These are phyloP conservation scores for Drosophila basisetae DNA, from an alignment of 2,888 invertebrate species.

Conservation along the genomic window DNA sequence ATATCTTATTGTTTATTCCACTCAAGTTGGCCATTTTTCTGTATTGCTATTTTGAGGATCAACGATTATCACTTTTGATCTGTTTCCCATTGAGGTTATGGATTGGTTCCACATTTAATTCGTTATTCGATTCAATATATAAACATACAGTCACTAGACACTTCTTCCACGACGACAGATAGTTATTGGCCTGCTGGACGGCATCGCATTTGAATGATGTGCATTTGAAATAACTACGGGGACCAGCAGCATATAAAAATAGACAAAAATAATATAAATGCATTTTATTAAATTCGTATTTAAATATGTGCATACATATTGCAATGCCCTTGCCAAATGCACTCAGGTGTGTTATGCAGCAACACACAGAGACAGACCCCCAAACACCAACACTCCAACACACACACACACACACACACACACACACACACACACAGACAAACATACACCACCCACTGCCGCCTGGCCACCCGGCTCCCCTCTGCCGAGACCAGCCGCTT, in stretches of 20 bases:
- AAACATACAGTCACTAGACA: too few relatives aligned
- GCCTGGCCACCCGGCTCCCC: not conserved
- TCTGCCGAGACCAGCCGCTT: not conserved
- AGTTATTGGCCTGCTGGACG: not conserved
- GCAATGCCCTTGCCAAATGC: constrained; percentile 38
- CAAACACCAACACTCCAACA: not conserved
- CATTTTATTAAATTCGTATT: constrained; percentile 1
- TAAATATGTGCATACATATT: constrained; percentile 4
- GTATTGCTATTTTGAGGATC: not conserved
- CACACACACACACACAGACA: not conserved
- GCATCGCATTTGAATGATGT: not conserved
- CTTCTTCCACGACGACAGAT: too few relatives aligned
- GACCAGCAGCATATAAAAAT: not conserved
- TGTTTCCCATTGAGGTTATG: not conserved
- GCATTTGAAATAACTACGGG: not conserved
- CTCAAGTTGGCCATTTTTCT: too few relatives aligned
- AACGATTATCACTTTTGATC: not conserved
- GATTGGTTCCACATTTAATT: not conserved
- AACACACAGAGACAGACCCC: not conserved
- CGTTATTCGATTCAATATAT: not conserved
- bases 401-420: not conserved
- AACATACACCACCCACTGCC: not conserved
- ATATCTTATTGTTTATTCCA: not conserved
- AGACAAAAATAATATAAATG: constrained; percentile 3
- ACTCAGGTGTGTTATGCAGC: constrained; percentile 40